Base-by-base conservation (phyloP, 1,140 invertebrate species). In the Musca domestica region DNA sequence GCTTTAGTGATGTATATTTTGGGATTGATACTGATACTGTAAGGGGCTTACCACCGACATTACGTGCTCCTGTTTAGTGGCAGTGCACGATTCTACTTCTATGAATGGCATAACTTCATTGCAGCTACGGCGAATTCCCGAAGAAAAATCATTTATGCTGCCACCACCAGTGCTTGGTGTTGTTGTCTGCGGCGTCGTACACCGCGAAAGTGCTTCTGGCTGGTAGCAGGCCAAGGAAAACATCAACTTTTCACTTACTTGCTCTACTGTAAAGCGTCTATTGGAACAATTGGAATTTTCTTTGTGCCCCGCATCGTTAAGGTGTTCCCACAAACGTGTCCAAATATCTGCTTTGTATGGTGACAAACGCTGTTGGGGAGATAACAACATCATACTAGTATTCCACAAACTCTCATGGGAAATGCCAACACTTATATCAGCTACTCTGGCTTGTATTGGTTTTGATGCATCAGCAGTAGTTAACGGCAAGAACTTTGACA, bases 51-150 rank as follows among this genome's bases (percentile, higher is more conserved):
- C 90, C 76, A 93, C 92, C 1, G 92, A 92, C 3, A 93, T 91
- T 41, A 94, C 87, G 80, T 95, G 92, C 72, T 95, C 92, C 75
- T 94, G 92, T 73, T 92, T 92, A 70, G 91, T 93, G 12, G 92
- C 92, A 4, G 92, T 93, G 73, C 91, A 93, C 25, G 88, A 91
- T 81, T 95, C 92, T n/a, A 89, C 85, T 78, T 94, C 92, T 51
- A 89, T 84, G 79, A 95, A 95, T 0, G 92, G 92, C 68, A 94
- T 81, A 64, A 84, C 76, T 72, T 88, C 86, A 49, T 81, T 83
- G 74, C 76, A 81, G 67, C 69, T 76, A 72, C 82, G 68, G 22
- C 81, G 72, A 30, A 82, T 79, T 12, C 78, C 73, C 68, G 82
- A 63, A 66, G 85, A 81, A 74, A 87, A 83, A 64, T 88, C 86